Evolutionary conservation across 2,888 invertebrate species (phyloP), one percentile per base, ranked within the genome.

Genomic region (Cremastinae sp.): DNA sequence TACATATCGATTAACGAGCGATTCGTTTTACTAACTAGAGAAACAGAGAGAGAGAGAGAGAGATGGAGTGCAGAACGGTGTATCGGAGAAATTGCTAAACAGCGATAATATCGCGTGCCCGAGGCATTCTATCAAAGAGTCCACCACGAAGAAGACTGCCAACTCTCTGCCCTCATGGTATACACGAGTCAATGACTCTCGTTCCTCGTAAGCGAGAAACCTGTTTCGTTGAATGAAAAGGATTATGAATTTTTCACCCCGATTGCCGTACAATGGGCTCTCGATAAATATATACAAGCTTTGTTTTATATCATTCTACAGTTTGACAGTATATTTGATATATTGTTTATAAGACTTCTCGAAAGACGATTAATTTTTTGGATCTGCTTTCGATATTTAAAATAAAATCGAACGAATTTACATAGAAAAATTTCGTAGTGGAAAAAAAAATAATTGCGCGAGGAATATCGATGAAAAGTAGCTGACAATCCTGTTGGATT

Each of bases 161-260:
- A 53, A 36, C 68, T n/a, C 45, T 16, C 59, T 14, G 18, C 34
- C 64, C 56, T 36, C 43, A 83, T 79, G 76, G 85, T 84, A 83
- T 85, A n/a, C n/a, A n/a, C n/a, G 82, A 86, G 86, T 84, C 87
- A 84, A 85, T 84, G 87, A 85, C 86, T 86, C 82, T 83, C 82
- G 80, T 82, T 81, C 38, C 65, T 66, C 54, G 43, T 75, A 72
- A 62, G 73, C 80, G 79, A 78, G 78, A 78, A 85, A 84, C 84
- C 83, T 82, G 84, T 84, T 84, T 81, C 45, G 20, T 58, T 59
- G 18, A 14, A 38, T 12, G 43, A 56, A 51, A 43, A 61, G 28
- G 43, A 53, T 51, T 10, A 5, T 16, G 38, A 38, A 38, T 10
- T n/a, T 38, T 56, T 56, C 34, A 16, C 9, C 12, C 56, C 16